Evolutionary conservation across 64 coral and sea anemone species (phyloP).

Genomic region (Orbicella faveolata): DNA sequence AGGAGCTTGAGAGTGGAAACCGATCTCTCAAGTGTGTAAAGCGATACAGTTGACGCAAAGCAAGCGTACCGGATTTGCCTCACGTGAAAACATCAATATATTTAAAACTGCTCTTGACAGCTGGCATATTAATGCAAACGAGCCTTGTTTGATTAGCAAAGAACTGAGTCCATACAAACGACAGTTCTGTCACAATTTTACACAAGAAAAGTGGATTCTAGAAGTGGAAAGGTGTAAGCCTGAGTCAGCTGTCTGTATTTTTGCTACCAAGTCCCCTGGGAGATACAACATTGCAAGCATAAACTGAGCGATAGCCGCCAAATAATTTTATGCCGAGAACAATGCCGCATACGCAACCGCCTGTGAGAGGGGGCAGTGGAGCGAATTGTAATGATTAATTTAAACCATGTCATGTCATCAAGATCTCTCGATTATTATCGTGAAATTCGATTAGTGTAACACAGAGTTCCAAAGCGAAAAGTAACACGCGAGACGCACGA

Average conservation of each 20-base stretch:
- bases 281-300: background rate
- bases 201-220: constrained; percentile 25
- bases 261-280: constrained; percentile 15
- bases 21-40: background rate
- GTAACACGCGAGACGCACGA: background rate
- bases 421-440: constrained; percentile 50
- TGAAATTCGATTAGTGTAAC: constrained; percentile 64
- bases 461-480: background rate
- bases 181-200: constrained; percentile 28
- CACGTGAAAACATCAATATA: constrained; percentile 5
- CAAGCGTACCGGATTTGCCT: constrained; percentile 1
- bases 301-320: constrained; percentile 8
- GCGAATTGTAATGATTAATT: constrained; percentile 60
- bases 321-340: constrained; percentile 1
- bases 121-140: constrained; percentile 43
- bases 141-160: constrained; percentile 30
- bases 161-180: background rate
- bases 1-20: background rate
- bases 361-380: constrained; percentile 9
- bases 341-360: constrained; percentile 23
- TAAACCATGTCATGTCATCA: constrained; percentile 72
- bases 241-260: constrained; percentile 7
- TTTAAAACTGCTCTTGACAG: constrained; percentile 11
- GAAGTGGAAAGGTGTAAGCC: background rate
- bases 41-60: constrained; percentile 15